Evolutionary conservation across 2,888 invertebrate species (phyloP).

Genomic region (Aspidiotus destructor): DNA sequence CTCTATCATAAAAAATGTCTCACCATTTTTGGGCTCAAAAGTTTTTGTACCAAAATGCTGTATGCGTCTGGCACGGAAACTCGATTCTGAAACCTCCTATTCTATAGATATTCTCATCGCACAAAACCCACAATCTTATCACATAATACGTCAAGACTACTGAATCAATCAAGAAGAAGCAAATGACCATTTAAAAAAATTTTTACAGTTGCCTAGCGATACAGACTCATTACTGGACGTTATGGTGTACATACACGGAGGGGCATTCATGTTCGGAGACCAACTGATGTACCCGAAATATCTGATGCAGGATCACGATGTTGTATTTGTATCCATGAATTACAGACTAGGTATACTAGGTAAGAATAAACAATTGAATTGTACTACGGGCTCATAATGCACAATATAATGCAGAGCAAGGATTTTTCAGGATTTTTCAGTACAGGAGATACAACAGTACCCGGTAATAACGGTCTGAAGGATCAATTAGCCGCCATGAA

Average conservation of each 20-base stretch:
- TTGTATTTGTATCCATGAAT: conserved; percentile 10
- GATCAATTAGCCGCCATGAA: conserved; percentile 5
- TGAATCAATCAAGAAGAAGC: no score
- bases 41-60: no score
- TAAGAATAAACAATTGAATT: neutral
- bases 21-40: no score
- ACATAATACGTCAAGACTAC: no score
- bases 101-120: no score
- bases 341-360: conserved; percentile 8
- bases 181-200: no score
- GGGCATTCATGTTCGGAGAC: conserved; percentile 9
- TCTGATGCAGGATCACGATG: conserved; percentile 11
- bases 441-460: conserved; percentile 11
- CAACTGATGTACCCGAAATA: conserved; percentile 3
- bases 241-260: conserved; percentile 19
- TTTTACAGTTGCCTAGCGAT: conserved; percentile 5
- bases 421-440: conserved; percentile 20
- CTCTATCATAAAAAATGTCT: no score
- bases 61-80: no score
- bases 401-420: neutral
- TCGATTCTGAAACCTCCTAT: no score
- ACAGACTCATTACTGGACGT: conserved; percentile 10
- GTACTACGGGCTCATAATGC: neutral
- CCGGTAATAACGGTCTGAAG: conserved; percentile 18
- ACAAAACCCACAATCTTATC: no score